A percentile compares a stretch with the other conserved stretches of the same genome.
Conservation (phyloP, 1,140 invertebrate genomes). For the Zophobas morio region DNA sequence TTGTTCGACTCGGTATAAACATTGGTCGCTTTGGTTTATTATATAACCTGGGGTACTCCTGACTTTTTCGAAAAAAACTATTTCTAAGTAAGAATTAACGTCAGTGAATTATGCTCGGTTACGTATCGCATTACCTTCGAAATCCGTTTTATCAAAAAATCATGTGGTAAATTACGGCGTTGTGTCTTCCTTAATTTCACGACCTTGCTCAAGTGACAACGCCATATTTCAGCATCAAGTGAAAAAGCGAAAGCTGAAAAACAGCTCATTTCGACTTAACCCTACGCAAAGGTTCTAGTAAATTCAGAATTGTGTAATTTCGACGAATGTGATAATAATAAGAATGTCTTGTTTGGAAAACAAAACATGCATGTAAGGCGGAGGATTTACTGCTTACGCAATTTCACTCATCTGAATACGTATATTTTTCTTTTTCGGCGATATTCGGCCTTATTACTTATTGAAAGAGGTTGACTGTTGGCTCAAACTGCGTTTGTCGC, state of each 20-base stretch:
- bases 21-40: slow-evolving; percentile 9
- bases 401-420: slow-evolving; percentile 44
- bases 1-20: slow-evolving; percentile 20
- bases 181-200: background rate
- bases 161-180: background rate
- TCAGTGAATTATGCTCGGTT: slow-evolving; percentile 33
- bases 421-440: slow-evolving; percentile 23
- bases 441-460: slow-evolving; percentile 16
- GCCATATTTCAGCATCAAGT: background rate
- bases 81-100: slow-evolving; percentile 26
- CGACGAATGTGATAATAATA: slow-evolving; percentile 17
- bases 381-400: slow-evolving; percentile 42
- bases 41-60: slow-evolving; percentile 28
- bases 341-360: slow-evolving; percentile 11
- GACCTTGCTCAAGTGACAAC: slow-evolving; percentile 4
- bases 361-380: slow-evolving; percentile 27
- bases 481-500: background rate
- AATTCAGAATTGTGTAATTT: slow-evolving; percentile 15
- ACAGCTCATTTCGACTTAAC: background rate
- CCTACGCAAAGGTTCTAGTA: slow-evolving; percentile 10
- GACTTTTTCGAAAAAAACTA: slow-evolving; percentile 18
- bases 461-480: background rate
- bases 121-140: slow-evolving; percentile 11
- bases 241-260: background rate
- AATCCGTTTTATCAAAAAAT: background rate